Evolutionary conservation across 2,113 vertebrate species (phyloP).

Genomic region (Istiophorus platypterus): DNA sequence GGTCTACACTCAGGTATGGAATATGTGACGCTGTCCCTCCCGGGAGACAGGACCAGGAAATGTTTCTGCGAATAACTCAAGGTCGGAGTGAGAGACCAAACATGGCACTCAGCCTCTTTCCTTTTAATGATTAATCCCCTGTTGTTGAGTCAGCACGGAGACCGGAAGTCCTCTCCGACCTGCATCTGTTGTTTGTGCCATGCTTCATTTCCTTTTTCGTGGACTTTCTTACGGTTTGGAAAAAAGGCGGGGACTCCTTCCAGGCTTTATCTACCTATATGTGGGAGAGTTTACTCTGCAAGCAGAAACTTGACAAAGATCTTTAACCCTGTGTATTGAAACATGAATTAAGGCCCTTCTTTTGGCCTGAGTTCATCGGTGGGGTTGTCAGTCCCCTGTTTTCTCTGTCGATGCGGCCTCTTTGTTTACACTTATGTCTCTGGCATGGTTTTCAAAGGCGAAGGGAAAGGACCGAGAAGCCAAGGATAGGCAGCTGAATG

Average conservation of each 20-base stretch:
- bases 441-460: conserved; percentile 83
- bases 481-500: conserved; percentile 88
- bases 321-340: neutral
- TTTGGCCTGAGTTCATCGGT: neutral
- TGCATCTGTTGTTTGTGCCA: conserved; percentile 58
- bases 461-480: conserved; percentile 92
- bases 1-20: neutral
- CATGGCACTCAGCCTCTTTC: conserved; percentile 57
- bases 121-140: conserved; percentile 77
- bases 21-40: neutral
- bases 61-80: conserved; percentile 55
- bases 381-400: neutral
- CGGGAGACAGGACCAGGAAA: conserved; percentile 65
- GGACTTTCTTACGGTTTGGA: conserved; percentile 34
- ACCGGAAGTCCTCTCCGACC: conserved; percentile 46
- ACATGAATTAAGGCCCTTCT: neutral
- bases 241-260: conserved; percentile 33
- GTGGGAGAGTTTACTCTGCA: conserved; percentile 31
- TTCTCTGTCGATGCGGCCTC: conserved; percentile 2
- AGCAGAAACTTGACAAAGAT: conserved; percentile 27
- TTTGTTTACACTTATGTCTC: conserved; percentile 56
- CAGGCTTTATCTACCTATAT: conserved; percentile 23
- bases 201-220: conserved; percentile 53
- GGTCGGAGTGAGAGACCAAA: conserved; percentile 64
- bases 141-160: conserved; percentile 61